Base-by-base conservation (phyloP, 2,888 invertebrate species). In the Dynastes tityus region DNA sequence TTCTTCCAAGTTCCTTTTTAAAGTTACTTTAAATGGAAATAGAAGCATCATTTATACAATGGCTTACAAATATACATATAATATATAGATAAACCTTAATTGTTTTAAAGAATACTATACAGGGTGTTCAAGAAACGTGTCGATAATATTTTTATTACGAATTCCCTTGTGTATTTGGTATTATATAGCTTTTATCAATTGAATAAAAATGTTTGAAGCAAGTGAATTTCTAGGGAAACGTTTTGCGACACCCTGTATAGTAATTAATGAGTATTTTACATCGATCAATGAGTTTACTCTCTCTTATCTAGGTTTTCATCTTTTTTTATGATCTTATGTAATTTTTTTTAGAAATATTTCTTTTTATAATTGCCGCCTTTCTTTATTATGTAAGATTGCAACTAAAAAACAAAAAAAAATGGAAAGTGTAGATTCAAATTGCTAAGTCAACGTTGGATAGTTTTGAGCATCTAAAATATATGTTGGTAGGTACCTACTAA, bases 241-340 rank as follows among this genome's bases (percentile, higher is more conserved):
- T 45, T 45, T 45, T 8, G 9, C 2, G 45, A 45, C 45, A 45
- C 0, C 22, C 22, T 55, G 55, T 55, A 22, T 55, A 55, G 22
- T 63, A 63, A 63, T 29, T 51, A 51, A 68, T 68, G 68, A 68
- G 51, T 68, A 68, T 68, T 68, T 68, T 68, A 68, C 68, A 68
- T 49, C 51, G 68, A 68, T 68, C 29, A 49, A 51, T 68, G 51
- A 29, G 55, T 55, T 55, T 16, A 55, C n/a, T 45, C 8, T 45
- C 45, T 45, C 11, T 55, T 55, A 3, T 6, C 55, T 55, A 55
- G 55, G 16, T 53, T 53, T 53, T 16, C 5, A 4, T 11, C 13
- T 13, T 55, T 68, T 68, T 49, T 49, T 68, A 9, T 2, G 9
- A 32, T 32, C 32, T 5, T 32, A 32, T 32, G 5, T 32, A 32